A percentile compares a stretch with the other conserved stretches of the same genome.
phyloP scores from a whole-genome alignment of 2,888 invertebrate genomes.

The Acrobasis consociella region DNA sequence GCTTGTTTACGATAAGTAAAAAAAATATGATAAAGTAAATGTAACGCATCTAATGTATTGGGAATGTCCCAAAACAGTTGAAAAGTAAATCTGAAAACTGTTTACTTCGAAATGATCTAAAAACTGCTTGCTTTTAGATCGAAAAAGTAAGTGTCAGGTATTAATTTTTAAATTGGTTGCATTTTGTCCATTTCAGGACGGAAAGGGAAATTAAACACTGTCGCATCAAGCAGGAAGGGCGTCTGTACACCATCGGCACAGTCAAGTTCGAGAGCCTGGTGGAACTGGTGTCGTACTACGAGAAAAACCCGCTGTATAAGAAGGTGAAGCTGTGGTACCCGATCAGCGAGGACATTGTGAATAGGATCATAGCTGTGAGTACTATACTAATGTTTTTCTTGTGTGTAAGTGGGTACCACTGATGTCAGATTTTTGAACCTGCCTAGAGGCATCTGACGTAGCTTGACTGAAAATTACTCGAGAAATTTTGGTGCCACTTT shows the following conservation, averaged over 20 bases:
- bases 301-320: slow-evolving; percentile 94
- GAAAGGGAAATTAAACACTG: slow-evolving; percentile 98
- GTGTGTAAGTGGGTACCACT: background rate
- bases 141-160: background rate
- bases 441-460: no score
- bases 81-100: no score
- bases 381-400: slow-evolving; percentile 5
- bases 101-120: background rate
- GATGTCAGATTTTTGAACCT: no score
- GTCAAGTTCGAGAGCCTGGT: slow-evolving; percentile 98
- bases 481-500: no score
- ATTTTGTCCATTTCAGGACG: slow-evolving; percentile 82
- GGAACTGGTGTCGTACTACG: slow-evolving; percentile 95
- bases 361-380: slow-evolving; percentile 85
- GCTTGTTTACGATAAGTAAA: no score
- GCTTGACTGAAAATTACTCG: no score
- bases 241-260: slow-evolving; percentile 94
- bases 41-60: no score
- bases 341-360: slow-evolving; percentile 89
- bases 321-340: slow-evolving; percentile 94
- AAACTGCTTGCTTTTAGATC: no score
- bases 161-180: slow-evolving; percentile 4
- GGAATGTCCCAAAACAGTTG: no score
- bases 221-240: slow-evolving; percentile 95
- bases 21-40: no score